Conservation (phyloP, 2,888 invertebrate genomes). For the Brachypterus glaber region DNA sequence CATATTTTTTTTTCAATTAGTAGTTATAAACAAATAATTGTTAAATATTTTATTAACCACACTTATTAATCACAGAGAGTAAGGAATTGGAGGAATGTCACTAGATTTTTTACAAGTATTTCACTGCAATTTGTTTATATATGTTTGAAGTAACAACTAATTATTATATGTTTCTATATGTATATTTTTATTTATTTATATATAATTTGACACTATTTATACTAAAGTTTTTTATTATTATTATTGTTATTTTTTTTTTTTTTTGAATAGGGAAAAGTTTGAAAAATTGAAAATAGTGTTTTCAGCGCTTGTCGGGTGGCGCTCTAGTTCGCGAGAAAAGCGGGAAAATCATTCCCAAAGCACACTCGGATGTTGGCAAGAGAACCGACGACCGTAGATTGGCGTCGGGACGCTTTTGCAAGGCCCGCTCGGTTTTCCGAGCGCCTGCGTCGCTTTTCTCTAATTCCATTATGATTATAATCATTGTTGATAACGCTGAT, state of each 20-base stretch:
- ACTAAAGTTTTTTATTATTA: slow-evolving; percentile 4
- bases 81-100: no score
- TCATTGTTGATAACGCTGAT: slow-evolving; percentile 33
- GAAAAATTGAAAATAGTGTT: slow-evolving; percentile 12
- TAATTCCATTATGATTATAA: slow-evolving; percentile 35
- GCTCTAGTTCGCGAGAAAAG: slow-evolving; percentile 27
- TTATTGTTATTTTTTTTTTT: slow-evolving; percentile 3
- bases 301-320: slow-evolving; percentile 27
- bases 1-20: no score
- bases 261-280: no score
- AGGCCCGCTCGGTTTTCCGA: slow-evolving; percentile 19
- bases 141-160: no score
- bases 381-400: slow-evolving; percentile 29
- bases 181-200: no score
- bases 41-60: no score
- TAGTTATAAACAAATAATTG: no score
- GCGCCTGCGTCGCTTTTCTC: slow-evolving; percentile 33
- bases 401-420: slow-evolving; percentile 29
- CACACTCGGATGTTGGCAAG: slow-evolving; percentile 25
- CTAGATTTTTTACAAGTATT: no score
- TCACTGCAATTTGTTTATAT: no score
- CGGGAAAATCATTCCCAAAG: slow-evolving; percentile 27
- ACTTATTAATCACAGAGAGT: no score
- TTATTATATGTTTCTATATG: no score
- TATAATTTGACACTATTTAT: no score